Base-by-base conservation (phyloP, 2,888 invertebrate genomes). In the Pogonocherus hispidulus region DNA sequence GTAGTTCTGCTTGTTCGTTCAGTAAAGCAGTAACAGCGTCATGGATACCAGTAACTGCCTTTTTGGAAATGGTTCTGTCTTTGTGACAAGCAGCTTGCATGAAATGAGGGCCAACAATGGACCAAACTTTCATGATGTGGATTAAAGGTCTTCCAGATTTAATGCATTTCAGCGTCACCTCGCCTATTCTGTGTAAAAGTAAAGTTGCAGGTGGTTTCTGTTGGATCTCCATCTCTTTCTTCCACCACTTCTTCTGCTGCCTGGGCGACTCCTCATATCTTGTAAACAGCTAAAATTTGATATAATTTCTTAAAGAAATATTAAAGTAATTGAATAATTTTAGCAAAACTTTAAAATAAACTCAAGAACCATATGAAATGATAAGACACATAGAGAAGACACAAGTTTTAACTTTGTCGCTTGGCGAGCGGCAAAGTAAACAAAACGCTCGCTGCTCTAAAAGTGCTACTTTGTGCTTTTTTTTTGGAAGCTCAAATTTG, bases 51-150 rank as follows among this genome's bases (percentile, higher is more conserved):
- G 94, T 92, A 27, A 98, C 95, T 0, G 97, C 96, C 79, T 95
- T 92, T 83, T 96, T 97, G 0, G 96, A 95, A 65, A 97, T 94
- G 64, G 91, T 90, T 22, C 93, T 90, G 81, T 97, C 97, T 78
- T 93, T 93, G 85, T 97, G 96, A 77, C 97, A 96, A 1, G 97
- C 95, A 19, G 97, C 96, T 90, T 98, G 96, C 91, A 97, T 96
- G 63, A 98, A 92, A 85, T 98, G 97, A 0, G 96, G 94, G 0
- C 96, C 95, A 0, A 96, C 93, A 0, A 96, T 93, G 9, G 94
- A 94, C 98, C 98, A 98, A 19, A 94, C 91, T 75, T 94, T 92
- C 91, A 98, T 94, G 60, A 96, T 91, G 82, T 98, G 98, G 47
- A 97, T 91, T 22, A 97, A 86, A 0, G 97, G 97, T 0, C 97